Percentiles rank a stretch among this genome's conserved stretches.
Conservation (phyloP, 1,140 invertebrate species). For the Polypedilum pembai region DNA sequence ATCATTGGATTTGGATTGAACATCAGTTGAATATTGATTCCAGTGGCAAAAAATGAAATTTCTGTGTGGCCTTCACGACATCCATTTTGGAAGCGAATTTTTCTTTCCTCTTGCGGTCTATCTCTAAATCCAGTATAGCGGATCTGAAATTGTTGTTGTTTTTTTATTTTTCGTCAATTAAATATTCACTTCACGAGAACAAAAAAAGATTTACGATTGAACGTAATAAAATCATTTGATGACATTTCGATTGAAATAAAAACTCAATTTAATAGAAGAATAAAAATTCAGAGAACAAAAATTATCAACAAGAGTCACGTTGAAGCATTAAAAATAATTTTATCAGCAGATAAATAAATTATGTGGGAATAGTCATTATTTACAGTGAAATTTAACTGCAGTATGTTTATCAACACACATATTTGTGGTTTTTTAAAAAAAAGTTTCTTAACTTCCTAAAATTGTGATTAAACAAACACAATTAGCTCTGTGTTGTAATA, state of each 20-base stretch:
- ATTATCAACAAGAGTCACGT: slow-evolving; percentile 1
- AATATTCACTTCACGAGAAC: background rate
- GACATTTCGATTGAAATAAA: background rate
- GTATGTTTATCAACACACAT: no score
- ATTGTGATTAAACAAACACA: no score
- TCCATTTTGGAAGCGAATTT: slow-evolving; percentile 85
- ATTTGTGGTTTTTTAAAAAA: no score
- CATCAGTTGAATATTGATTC: slow-evolving; percentile 87
- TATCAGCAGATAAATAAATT: background rate
- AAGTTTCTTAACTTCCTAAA: no score
- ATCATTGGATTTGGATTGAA: slow-evolving; percentile 65
- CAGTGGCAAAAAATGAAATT: slow-evolving; percentile 85
- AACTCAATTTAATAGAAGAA: background rate
- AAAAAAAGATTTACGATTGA: background rate
- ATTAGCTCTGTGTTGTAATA: no score
- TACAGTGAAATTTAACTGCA: no score
- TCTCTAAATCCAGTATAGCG: slow-evolving; percentile 91
- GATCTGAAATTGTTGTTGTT: slow-evolving; percentile 58
- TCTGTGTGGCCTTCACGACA: slow-evolving; percentile 92
- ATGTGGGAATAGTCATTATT: no score
- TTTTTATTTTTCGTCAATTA: background rate
- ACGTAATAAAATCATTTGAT: background rate
- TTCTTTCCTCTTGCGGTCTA: slow-evolving; percentile 81
- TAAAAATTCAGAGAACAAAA: background rate
- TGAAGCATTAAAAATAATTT: background rate